phyloP scores from a whole-genome alignment of 2,888 invertebrate genomes.

The Maniola hyperantus region DNA sequence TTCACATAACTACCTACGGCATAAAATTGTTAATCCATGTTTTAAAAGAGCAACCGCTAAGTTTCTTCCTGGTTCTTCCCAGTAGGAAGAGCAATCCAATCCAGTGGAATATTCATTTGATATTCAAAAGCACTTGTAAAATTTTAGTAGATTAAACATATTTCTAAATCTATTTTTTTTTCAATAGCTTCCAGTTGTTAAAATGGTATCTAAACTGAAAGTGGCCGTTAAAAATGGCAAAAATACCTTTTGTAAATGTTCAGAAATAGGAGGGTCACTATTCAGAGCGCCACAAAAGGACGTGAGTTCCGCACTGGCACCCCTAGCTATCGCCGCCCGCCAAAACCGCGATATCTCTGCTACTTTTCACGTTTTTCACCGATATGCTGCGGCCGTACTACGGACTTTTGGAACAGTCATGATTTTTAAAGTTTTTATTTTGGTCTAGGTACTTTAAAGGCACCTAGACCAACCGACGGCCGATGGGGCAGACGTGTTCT shows the following conservation, averaged over 20 bases:
- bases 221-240: constrained; percentile 14
- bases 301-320: constrained; percentile 33
- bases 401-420: neutral
- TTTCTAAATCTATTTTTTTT: no score
- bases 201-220: neutral
- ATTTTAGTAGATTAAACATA: no score
- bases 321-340: constrained; percentile 59
- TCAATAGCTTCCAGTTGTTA: no score
- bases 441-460: neutral
- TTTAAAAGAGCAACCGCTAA: no score
- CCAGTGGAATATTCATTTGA: no score
- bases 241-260: constrained; percentile 19
- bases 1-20: no score
- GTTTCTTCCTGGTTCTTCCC: no score
- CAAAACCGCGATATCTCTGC: constrained; percentile 68
- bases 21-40: no score
- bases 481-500: no score
- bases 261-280: constrained; percentile 21
- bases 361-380: constrained; percentile 80
- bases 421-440: neutral
- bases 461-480: no score
- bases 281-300: constrained; percentile 26
- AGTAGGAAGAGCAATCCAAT: no score
- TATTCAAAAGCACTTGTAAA: no score
- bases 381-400: constrained; percentile 40